Conservation (phyloP, 2,797 vertebrate genomes). For the Manis crassicaudata region DNA sequence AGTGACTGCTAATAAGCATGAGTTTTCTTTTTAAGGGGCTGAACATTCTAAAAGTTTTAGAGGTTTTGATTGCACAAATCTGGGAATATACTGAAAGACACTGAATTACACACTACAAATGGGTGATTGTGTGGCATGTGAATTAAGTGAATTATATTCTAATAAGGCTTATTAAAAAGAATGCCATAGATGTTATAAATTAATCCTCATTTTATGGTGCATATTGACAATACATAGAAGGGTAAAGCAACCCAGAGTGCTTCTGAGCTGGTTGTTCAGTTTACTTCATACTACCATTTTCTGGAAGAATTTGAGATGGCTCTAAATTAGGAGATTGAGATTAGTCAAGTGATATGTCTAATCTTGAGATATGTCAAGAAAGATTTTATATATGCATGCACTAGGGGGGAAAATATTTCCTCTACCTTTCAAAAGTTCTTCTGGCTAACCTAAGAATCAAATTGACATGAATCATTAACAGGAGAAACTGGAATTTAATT, state of each 20-base stretch:
- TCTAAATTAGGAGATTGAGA: not conserved
- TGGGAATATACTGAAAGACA: not conserved
- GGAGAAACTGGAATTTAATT: too few species aligned
- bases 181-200: not conserved
- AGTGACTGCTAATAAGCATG: fast-evolving
- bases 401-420: too few species aligned
- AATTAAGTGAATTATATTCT: not conserved
- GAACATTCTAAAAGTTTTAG: not conserved
- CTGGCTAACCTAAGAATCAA: too few species aligned
- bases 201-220: not conserved
- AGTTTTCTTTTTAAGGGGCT: not conserved
- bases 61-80: not conserved
- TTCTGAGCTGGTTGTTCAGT: not conserved
- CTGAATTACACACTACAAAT: not conserved
- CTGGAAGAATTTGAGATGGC: not conserved
- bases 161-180: not conserved
- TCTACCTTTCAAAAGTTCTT: too few species aligned
- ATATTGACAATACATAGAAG: not conserved
- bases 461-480: too few species aligned
- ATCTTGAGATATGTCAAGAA: not conserved
- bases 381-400: not conserved
- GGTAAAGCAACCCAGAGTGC: not conserved
- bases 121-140: not conserved
- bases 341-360: not conserved
- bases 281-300: not conserved